Conservation (phyloP, 1,140 invertebrate genomes). For the Scaptomyza pallida region DNA sequence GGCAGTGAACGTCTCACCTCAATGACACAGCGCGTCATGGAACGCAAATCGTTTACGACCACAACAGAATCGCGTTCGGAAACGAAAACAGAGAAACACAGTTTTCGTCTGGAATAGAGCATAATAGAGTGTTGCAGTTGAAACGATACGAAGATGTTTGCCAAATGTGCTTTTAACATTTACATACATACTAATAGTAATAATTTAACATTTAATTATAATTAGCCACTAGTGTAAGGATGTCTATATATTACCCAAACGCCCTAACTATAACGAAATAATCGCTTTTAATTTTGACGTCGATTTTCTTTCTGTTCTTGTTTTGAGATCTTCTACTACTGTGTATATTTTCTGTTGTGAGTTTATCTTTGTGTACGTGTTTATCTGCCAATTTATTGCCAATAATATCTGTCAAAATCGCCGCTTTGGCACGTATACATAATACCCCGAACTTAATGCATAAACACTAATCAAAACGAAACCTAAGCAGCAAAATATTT, state of each 20-base stretch:
- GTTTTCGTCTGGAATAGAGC: conserved; percentile 79
- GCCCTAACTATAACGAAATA: conserved; percentile 52
- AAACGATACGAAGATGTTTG: conserved; percentile 58
- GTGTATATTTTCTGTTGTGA: conserved; percentile 50
- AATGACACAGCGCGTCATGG: conserved; percentile 85
- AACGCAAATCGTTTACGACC: conserved; percentile 85
- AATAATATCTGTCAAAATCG: conserved; percentile 33
- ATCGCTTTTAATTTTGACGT: conserved; percentile 41
- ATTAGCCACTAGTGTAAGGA: conserved; percentile 74
- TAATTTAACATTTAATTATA: conserved; percentile 77
- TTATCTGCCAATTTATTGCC: conserved; percentile 70
- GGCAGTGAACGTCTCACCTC: conserved; percentile 81
- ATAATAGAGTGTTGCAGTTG: conserved; percentile 24
- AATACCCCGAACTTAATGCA: conserved; percentile 1
- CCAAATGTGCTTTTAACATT: conserved; percentile 84
- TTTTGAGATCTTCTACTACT: conserved; percentile 6
- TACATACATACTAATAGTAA: conserved; percentile 80
- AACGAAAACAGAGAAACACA: conserved; percentile 82
- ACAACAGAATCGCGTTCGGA: conserved; percentile 85
- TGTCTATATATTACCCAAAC: conserved; percentile 58
- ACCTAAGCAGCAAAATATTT: conserved; percentile 37
- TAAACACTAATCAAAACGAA: conserved; percentile 33
- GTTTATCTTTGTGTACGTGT: conserved; percentile 38
- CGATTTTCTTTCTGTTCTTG: conserved; percentile 26
- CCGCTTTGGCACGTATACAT: conserved; percentile 8